Percentiles rank a stretch among this genome's conserved stretches.
Conservation (phyloP, 2,113 vertebrate species). For the Prietella phreatophila region DNA sequence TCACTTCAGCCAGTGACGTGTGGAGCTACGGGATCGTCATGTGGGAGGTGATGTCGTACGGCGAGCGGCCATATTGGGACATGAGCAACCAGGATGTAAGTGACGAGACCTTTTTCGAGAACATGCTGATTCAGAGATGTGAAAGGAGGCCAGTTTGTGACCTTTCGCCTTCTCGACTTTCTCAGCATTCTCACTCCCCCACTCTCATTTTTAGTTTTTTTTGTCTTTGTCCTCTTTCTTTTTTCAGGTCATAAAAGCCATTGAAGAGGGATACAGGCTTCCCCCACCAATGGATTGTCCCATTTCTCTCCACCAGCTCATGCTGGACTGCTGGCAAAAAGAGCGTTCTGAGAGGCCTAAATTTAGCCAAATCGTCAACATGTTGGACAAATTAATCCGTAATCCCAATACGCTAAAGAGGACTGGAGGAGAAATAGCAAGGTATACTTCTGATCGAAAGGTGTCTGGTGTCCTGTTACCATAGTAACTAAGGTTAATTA, state of each 20-base stretch:
- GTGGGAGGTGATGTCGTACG: constrained; percentile 98
- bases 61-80: constrained; percentile 96
- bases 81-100: constrained; percentile 98
- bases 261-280: constrained; percentile 94
- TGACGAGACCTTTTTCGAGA: constrained; percentile 39
- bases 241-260: constrained; percentile 92
- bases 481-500: background rate
- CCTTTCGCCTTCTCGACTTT: background rate
- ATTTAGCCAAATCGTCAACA: constrained; percentile 96
- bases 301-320: constrained; percentile 91
- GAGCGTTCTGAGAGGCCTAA: constrained; percentile 92
- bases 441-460: constrained; percentile 64
- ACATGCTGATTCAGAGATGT: background rate
- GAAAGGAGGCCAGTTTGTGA: constrained; percentile 10
- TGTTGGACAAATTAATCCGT: constrained; percentile 97
- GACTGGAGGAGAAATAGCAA: constrained; percentile 85
- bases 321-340: constrained; percentile 97
- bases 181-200: background rate
- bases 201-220: background rate
- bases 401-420: constrained; percentile 94
- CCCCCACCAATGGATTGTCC: constrained; percentile 98
- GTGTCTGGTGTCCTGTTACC: background rate
- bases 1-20: constrained; percentile 89
- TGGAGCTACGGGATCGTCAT: constrained; percentile 97
- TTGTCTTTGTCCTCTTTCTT: background rate